Base-by-base conservation (phyloP, 1,140 invertebrate genomes). In the Whitmania pigra region DNA sequence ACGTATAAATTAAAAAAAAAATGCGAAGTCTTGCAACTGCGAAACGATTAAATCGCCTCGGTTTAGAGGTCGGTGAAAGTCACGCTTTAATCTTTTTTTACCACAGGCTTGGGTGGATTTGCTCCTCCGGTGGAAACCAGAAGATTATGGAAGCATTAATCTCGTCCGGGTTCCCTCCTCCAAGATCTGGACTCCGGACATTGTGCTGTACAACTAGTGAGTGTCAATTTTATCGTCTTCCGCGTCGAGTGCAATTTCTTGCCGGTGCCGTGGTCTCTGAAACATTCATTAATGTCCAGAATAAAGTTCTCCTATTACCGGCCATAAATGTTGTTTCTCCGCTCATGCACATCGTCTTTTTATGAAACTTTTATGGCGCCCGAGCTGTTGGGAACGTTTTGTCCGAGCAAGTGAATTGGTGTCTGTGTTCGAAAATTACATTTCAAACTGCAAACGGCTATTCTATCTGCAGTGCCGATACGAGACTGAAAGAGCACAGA, bases 121-220 rank as follows among this genome's bases (percentile, higher is more conserved):
- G 68, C 80, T 82, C 55, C 74, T 84, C 36, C 72, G 75, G 63
- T 84, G 83, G 83, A 78, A 81, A 69, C 81, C 81, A 54, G 73
- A 76, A n/a, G 75, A 79, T 20, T 84, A 82, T 71, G 79, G 82
- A 40, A 78, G 79, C 43, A 80, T 84, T 40, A 78, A 74, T 29
- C 79, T 79, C 54, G 80, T 84, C 20, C 77, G 83, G 36, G 75
- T 84, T 0, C 78, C 82, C 7, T 78, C 78, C 22, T 73, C 77
- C 7, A 76, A 81, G 55, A 81, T 84, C 55, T 84, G 83, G 83
- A 82, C 80, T 66, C 83, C 83, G 6, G 83, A 84, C 73, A 82
- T 84, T 76, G 80, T 81, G 13, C 74, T 82, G 2, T 82, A 82
- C 73, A 80, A 80, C 70, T 80, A 79, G 79, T 80, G 55, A 73